Percentiles rank a stretch among this genome's conserved stretches.
Evolutionary conservation across 2,113 vertebrate genomes (phyloP).

Genomic region (Thamnophis sirtalis): DNA sequence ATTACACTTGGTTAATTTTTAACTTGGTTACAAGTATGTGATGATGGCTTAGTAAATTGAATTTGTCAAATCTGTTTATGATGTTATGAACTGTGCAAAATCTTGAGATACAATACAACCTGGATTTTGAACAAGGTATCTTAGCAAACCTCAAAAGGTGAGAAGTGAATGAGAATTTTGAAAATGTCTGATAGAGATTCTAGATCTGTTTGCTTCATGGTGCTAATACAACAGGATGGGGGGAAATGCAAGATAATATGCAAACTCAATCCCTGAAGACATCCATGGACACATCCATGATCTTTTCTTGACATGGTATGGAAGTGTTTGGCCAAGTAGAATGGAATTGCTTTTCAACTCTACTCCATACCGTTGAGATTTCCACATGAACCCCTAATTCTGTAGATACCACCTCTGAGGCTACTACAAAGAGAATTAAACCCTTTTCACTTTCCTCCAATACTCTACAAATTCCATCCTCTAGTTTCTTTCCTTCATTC

Average conservation of each 20-base stretch:
- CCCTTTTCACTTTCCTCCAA: background rate
- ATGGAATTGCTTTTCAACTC: background rate
- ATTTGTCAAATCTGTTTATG: background rate
- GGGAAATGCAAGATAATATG: background rate
- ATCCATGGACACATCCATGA: background rate
- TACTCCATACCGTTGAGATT: background rate
- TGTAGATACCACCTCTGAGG: background rate
- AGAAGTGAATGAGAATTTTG: background rate
- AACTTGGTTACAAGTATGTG: background rate
- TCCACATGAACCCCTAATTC: background rate
- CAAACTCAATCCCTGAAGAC: background rate
- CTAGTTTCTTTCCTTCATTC: background rate
- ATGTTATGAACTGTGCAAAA: background rate
- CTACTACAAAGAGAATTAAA: background rate
- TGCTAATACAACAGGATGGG: background rate
- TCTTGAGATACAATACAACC: background rate
- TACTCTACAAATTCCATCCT: background rate
- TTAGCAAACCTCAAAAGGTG: background rate
- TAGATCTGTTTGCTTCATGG: background rate
- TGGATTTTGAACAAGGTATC: background rate
- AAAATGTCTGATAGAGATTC: background rate
- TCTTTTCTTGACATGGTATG: background rate
- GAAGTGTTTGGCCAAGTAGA: background rate
- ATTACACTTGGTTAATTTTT: background rate
- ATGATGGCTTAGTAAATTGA: background rate